phyloP scores from a whole-genome alignment of 1,140 invertebrate species.

The Leucophenga varia region DNA sequence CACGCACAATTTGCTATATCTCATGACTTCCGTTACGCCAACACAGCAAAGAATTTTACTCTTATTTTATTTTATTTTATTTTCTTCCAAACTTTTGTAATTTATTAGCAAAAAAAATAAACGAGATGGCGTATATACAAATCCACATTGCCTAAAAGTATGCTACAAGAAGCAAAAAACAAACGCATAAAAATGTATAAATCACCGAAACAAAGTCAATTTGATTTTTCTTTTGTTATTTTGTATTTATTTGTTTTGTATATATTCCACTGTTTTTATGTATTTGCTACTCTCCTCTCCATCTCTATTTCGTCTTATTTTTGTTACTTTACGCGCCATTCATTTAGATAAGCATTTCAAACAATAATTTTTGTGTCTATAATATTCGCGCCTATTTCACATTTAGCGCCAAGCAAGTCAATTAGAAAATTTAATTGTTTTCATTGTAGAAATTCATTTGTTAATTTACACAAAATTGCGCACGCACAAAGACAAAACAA shows the following conservation, averaged over 20 bases:
- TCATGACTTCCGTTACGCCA: too few relatives aligned
- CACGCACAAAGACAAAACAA: too few relatives aligned
- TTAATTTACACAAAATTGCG: too few relatives aligned
- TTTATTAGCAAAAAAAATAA: slow-evolving; percentile 40
- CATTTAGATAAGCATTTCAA: too few relatives aligned
- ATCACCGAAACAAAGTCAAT: slow-evolving; percentile 26
- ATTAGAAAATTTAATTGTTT: slow-evolving; percentile 48
- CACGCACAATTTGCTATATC: too few relatives aligned
- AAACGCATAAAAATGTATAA: slow-evolving; percentile 17
- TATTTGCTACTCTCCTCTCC: not conserved
- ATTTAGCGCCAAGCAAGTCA: slow-evolving; percentile 22
- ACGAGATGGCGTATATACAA: too few relatives aligned
- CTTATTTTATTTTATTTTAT: slow-evolving; percentile 9
- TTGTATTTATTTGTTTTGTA: too few relatives aligned
- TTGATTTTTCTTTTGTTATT: slow-evolving; percentile 4
- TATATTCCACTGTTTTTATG: slow-evolving; percentile 3
- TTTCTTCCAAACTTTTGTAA: slow-evolving; percentile 25
- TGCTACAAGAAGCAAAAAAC: not conserved
- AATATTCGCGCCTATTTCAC: slow-evolving; percentile 6
- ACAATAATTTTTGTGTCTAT: too few relatives aligned
- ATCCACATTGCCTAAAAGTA: not conserved
- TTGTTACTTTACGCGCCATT: too few relatives aligned
- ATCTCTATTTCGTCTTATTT: too few relatives aligned
- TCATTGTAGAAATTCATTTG: too few relatives aligned
- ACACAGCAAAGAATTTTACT: slow-evolving; percentile 31